Evolutionary conservation across 2,113 vertebrate genomes (phyloP).

Genomic region (Triplophysa rosa): DNA sequence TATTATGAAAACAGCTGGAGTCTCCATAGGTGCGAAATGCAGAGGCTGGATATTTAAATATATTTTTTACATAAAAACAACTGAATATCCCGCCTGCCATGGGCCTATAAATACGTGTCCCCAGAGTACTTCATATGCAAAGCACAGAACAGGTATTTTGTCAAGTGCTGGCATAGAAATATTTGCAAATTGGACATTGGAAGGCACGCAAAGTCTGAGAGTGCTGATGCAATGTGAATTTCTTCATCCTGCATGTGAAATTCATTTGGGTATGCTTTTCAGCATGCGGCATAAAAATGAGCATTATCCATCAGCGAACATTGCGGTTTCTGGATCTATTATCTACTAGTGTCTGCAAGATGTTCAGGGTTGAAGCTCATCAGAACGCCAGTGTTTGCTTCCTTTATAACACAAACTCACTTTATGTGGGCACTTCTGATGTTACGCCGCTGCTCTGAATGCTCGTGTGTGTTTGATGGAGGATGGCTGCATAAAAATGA

Average conservation of each 20-base stretch:
- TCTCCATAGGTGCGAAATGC: conserved; percentile 39
- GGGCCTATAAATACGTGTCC: conserved; percentile 54
- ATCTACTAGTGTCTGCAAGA: conserved; percentile 7
- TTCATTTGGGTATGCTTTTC: background rate
- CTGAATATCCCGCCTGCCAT: conserved; percentile 46
- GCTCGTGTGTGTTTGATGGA: conserved; percentile 7
- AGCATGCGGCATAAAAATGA: conserved; percentile 6
- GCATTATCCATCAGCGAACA: background rate
- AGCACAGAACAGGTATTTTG: conserved; percentile 52
- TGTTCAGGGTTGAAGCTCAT: conserved; percentile 13
- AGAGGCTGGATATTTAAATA: conserved; percentile 9
- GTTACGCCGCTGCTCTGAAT: background rate
- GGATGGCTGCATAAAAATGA: conserved; percentile 15
- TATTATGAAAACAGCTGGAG: conserved; percentile 23
- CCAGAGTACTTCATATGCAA: conserved; percentile 49
- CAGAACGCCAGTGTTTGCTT: background rate
- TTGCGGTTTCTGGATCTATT: conserved; percentile 9
- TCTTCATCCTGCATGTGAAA: conserved; percentile 23
- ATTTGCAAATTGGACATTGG: conserved; percentile 49
- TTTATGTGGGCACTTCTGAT: conserved; percentile 7
- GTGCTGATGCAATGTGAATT: conserved; percentile 43
- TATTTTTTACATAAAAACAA: conserved; percentile 43
- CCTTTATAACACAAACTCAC: conserved; percentile 10
- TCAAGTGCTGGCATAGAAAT: conserved; percentile 45
- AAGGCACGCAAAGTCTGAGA: conserved; percentile 10